Evolutionary conservation across 2,797 vertebrate genomes (phyloP).

Genomic region (Peromyscus eremicus): DNA sequence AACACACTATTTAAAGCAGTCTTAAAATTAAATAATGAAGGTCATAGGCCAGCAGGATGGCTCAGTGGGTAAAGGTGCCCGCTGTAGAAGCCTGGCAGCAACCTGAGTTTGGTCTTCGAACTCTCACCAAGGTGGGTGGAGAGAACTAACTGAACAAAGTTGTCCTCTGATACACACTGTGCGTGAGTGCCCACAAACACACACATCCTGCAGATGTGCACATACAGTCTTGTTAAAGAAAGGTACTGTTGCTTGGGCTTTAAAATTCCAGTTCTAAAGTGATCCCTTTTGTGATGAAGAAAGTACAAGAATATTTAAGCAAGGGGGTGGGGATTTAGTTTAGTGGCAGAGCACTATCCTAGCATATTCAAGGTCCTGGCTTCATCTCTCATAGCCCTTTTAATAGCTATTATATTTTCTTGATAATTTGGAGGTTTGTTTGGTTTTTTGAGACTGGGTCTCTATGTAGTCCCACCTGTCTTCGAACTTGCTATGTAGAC

Average conservation of each 20-base stretch:
- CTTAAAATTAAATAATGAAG: slow-evolving; percentile 9
- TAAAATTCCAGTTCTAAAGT: slow-evolving; percentile 29
- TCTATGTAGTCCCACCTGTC: not conserved
- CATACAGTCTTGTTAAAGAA: not conserved
- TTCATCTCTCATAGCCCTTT: not conserved
- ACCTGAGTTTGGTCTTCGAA: not conserved
- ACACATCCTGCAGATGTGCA: not conserved
- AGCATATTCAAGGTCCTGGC: too few relatives aligned
- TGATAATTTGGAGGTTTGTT: not conserved
- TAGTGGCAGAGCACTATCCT: not conserved
- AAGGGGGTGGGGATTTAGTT: not conserved
- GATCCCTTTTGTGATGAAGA: slow-evolving; percentile 38
- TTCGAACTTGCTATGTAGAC: not conserved
- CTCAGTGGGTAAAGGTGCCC: not conserved
- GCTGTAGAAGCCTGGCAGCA: not conserved
- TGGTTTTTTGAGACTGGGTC: not conserved
- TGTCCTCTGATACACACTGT: not conserved
- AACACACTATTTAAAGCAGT: not conserved
- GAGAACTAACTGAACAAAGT: not conserved
- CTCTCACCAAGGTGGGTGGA: not conserved
- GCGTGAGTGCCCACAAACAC: not conserved
- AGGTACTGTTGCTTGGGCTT: not conserved
- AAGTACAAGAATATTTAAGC: not conserved
- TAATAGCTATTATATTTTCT: not conserved
- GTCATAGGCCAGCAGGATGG: not conserved